Evolutionary conservation across 2,113 vertebrate genomes (phyloP).

Genomic region (Malurus melanocephalus): DNA sequence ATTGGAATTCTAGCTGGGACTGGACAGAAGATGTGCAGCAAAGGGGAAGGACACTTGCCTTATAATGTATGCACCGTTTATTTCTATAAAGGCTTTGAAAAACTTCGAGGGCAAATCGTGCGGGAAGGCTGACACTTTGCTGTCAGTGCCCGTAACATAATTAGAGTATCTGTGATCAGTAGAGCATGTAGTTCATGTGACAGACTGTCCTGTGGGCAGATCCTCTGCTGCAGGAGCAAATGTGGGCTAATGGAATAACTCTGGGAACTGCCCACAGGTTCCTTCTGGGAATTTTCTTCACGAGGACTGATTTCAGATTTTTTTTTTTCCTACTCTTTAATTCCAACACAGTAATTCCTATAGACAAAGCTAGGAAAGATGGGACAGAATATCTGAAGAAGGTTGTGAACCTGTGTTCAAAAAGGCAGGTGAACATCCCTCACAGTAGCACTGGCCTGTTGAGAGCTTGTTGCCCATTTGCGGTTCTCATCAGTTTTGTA

Average conservation of each 20-base stretch:
- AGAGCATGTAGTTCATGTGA: slow-evolving; percentile 37
- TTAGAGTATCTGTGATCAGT: slow-evolving; percentile 17
- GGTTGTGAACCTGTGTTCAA: not conserved
- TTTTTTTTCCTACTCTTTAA: accelerated
- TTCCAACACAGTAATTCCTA: not conserved
- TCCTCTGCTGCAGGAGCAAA: not conserved
- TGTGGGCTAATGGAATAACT: slow-evolving; percentile 30
- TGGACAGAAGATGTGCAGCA: not conserved
- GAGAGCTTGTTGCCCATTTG: not conserved
- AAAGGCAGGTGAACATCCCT: not conserved
- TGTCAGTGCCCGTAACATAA: slow-evolving; percentile 22
- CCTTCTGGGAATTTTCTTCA: not conserved
- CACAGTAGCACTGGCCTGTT: not conserved
- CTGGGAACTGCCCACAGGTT: not conserved
- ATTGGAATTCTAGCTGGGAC: not conserved
- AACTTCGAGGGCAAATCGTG: not conserved
- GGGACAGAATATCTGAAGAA: not conserved
- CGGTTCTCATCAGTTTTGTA: not conserved
- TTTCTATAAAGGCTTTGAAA: slow-evolving; percentile 31
- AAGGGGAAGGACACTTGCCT: not conserved
- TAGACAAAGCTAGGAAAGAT: not conserved
- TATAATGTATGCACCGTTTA: not conserved
- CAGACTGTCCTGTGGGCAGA: slow-evolving; percentile 36
- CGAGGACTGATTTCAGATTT: not conserved
- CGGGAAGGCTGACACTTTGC: not conserved